Evolutionary conservation across 2,888 invertebrate genomes (phyloP).

Genomic region (Gortyna flavago): DNA sequence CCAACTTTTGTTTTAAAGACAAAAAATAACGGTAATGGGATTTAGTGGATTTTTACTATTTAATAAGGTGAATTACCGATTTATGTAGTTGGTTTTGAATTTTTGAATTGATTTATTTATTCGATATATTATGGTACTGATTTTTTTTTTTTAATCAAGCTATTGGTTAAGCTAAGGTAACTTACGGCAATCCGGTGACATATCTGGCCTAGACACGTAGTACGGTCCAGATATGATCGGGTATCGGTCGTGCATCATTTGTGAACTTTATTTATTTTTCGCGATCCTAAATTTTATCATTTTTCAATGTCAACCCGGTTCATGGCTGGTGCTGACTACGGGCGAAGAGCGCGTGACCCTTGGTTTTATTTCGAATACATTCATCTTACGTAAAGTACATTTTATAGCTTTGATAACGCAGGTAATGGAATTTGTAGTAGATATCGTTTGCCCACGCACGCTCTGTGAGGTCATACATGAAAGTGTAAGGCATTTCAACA

Average conservation of each 20-base stretch:
- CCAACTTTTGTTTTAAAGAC: conserved; percentile 48
- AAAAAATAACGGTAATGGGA: conserved; percentile 30
- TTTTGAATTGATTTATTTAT: not conserved
- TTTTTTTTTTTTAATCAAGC: too few relatives aligned
- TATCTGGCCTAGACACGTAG: conserved; percentile 72
- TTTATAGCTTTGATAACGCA: conserved; percentile 73
- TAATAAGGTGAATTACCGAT: not conserved
- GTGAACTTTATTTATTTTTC: conserved; percentile 42
- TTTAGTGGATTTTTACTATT: conserved; percentile 31
- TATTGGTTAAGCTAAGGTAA: conserved; percentile 33
- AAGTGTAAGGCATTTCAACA: conserved; percentile 46
- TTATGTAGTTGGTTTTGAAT: not conserved
- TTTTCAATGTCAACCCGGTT: conserved; percentile 75
- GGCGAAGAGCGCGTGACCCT: conserved; percentile 63
- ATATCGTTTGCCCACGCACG: conserved; percentile 45
- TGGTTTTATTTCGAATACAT: conserved; percentile 79
- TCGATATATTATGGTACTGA: not conserved
- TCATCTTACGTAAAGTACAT: conserved; percentile 71
- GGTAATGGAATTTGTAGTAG: conserved; percentile 59
- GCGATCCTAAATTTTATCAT: conserved; percentile 36
- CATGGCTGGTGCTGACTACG: conserved; percentile 72
- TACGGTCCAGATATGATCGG: conserved; percentile 74
- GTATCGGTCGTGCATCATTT: conserved; percentile 70
- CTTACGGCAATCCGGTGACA: conserved; percentile 78
- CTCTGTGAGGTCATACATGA: conserved; percentile 44